Evolutionary conservation across 2,113 vertebrate genomes (phyloP).

Genomic region (Oreocharis arfaki): DNA sequence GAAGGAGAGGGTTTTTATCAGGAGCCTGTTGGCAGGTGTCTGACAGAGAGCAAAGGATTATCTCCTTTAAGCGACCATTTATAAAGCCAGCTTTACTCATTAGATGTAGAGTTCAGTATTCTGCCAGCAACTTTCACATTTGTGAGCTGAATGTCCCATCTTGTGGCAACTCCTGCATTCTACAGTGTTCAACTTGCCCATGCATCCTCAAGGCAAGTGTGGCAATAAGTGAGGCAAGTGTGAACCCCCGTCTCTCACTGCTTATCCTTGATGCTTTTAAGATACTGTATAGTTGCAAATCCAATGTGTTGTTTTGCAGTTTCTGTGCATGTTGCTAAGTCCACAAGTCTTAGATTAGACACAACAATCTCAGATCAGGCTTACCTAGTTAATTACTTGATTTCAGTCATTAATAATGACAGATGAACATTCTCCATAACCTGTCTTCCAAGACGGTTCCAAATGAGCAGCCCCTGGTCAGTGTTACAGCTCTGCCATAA

Average conservation of each 20-base stretch:
- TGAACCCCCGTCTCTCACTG: background rate
- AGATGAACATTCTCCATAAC: constrained; percentile 45
- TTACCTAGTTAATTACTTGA: constrained; percentile 61
- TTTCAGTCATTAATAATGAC: constrained; percentile 50
- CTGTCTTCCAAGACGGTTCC: constrained; percentile 57
- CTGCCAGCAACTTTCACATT: constrained; percentile 7
- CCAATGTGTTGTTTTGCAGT: background rate
- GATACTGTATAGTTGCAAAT: background rate
- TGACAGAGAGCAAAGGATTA: background rate
- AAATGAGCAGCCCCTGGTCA: constrained; percentile 23
- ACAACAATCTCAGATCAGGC: background rate
- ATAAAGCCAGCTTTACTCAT: background rate
- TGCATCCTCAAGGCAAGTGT: background rate
- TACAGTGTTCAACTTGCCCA: constrained; percentile 7
- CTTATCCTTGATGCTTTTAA: background rate
- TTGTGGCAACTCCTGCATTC: constrained; percentile 51
- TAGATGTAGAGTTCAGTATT: constrained; percentile 26
- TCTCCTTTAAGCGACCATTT: background rate
- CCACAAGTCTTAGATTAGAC: constrained; percentile 11
- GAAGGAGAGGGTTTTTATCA: background rate
- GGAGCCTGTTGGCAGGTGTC: background rate
- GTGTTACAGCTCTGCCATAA: constrained; percentile 1
- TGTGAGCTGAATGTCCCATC: constrained; percentile 49
- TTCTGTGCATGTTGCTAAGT: constrained; percentile 27
- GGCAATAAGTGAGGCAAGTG: background rate